phyloP scores from a whole-genome alignment of 1,140 invertebrate genomes.

The Pemphigus obesinymphae region DNA sequence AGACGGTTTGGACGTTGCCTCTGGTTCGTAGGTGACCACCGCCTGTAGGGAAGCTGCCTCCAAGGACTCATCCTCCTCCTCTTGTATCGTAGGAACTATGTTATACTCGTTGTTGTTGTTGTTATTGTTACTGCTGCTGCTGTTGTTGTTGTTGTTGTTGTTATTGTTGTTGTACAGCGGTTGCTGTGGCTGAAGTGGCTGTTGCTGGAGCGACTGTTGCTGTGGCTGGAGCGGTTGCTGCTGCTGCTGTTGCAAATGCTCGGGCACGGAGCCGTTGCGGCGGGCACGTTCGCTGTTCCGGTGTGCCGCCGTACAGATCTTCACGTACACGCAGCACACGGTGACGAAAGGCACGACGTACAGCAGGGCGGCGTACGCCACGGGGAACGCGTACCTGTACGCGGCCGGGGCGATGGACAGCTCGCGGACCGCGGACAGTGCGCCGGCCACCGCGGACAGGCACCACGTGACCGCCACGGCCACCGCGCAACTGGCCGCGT shows the following conservation, averaged over 20 bases:
- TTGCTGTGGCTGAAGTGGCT: not conserved
- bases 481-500: slow-evolving; percentile 64
- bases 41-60: not conserved
- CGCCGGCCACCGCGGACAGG: not conserved
- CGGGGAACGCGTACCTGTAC: slow-evolving; percentile 43
- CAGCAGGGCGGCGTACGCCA: slow-evolving; percentile 44
- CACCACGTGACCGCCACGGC: slow-evolving; percentile 65
- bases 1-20: not conserved
- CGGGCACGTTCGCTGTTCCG: slow-evolving; percentile 55
- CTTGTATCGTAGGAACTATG: slow-evolving; percentile 46
- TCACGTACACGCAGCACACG: slow-evolving; percentile 56
- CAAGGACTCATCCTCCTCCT: slow-evolving; percentile 43
- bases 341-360: slow-evolving; percentile 54
- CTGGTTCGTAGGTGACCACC: not conserved
- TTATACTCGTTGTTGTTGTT: slow-evolving; percentile 46
- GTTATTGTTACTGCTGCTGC: not conserved
- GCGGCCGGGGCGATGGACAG: slow-evolving; percentile 3
- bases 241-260: slow-evolving; percentile 32
- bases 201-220: not conserved
- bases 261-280: slow-evolving; percentile 51
- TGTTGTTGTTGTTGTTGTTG: not conserved
- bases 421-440: not conserved
- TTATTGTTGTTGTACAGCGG: not conserved
- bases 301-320: slow-evolving; percentile 55
- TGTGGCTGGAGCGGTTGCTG: not conserved